Evolutionary conservation across 2,888 invertebrate species (phyloP), one percentile per base, ranked within the genome.

Genomic region (Agrotis clavis): DNA sequence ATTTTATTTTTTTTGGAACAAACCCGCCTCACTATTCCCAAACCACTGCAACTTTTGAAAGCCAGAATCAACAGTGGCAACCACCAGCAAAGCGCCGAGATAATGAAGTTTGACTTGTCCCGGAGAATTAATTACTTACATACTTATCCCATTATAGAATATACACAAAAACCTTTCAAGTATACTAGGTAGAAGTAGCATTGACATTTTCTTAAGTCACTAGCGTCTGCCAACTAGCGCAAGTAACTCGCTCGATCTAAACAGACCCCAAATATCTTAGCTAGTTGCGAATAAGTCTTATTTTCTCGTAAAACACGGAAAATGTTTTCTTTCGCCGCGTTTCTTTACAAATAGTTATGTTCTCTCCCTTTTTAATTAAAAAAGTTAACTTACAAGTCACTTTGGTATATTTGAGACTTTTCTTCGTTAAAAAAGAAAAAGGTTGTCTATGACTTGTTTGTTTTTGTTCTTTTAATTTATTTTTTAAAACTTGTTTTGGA

Each of bases 301-400:
- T 71, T 71, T 75, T 72, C 79, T 84, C 87, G 81, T 88, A 89
- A 91, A 89, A 88, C 88, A 88, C 63, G 57, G 85, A 83, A 80
- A 87, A 89, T 85, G 85, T 84, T 84, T 74, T 75, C 76, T 81
- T 80, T 69, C 74, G 48, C 19, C 25, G 76, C 68, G 25, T 74
- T 30, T 60, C 21, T 54, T 48, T 35, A 48, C 30, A 82, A 84
- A 85, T 87, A 87, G 82, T 82, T 82, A 71, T 62, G 68, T 77
- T 13, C 56, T 47, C 76, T 74, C 75, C 68, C 84, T 89, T 89
- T 93, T 94, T 93, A 93, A 93, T 93, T 94, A 93, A 93, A 92
- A 84, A 92, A 89, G 88, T 91, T 91, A 89, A 74, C 79, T 83
- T 86, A 90, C 92, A 86, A 93, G 91, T 93, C 94, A 93, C 93